Percentiles rank a stretch among this genome's conserved stretches.
These are phyloP conservation scores for Phoenicopterus ruber DNA, from an alignment of 2,113 vertebrate species.

Conservation along the genomic window DNA sequence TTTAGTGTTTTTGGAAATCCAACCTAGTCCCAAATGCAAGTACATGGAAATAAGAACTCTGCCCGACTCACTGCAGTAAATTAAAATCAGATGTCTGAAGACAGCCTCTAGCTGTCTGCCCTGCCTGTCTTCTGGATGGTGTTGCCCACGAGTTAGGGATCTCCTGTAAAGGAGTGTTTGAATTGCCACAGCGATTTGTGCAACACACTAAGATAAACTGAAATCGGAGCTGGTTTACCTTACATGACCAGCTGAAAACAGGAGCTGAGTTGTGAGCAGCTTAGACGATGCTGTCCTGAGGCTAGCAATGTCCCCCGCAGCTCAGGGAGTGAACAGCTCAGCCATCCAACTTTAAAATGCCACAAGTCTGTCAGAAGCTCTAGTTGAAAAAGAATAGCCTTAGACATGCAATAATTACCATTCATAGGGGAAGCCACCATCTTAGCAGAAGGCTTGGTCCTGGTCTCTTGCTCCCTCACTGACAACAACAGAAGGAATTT, in stretches of 20 bases:
- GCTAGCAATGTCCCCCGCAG: neutral
- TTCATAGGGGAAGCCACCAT: neutral
- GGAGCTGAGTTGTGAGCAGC: neutral
- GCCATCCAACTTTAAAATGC: neutral
- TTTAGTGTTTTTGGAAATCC: neutral
- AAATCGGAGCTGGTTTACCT: neutral
- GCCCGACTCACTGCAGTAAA: neutral
- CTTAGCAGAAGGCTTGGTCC: neutral
- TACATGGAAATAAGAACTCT: slow-evolving; percentile 5
- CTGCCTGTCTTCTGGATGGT: neutral
- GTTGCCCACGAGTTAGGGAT: neutral
- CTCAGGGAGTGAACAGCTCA: neutral
- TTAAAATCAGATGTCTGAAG: slow-evolving; percentile 18
- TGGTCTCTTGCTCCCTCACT: neutral
- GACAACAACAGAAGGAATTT: neutral
- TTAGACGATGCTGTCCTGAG: neutral
- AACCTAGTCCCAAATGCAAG: neutral
- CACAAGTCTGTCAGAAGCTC: neutral
- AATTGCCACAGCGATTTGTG: neutral
- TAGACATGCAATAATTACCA: neutral
- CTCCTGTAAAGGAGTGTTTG: neutral
- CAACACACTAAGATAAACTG: neutral
- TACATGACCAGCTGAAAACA: neutral
- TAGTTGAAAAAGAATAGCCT: neutral
- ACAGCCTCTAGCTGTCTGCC: neutral